Conservation (phyloP, 2,797 vertebrate species). For the Anguilla marmorata region DNA sequence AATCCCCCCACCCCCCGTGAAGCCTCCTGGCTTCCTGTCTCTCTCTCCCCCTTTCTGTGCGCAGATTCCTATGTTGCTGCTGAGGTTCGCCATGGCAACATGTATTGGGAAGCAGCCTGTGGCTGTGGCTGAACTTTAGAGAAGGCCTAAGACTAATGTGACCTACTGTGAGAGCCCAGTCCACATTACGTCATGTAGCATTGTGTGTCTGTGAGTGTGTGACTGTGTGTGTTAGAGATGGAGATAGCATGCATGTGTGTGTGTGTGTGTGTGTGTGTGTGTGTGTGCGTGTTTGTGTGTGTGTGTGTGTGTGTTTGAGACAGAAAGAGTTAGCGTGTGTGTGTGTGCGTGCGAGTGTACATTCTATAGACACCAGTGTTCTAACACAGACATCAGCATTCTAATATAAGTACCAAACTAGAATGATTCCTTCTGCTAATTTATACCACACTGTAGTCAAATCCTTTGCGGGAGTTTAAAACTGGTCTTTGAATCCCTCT, state of each 20-base stretch:
- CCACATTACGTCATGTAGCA: conserved; percentile 8
- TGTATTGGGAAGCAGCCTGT: conserved; percentile 10
- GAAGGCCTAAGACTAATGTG: not conserved
- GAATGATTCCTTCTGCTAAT: not conserved
- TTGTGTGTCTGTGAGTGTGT: not conserved
- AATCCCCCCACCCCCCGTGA: not conserved
- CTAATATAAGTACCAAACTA: not conserved
- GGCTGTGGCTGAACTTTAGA: conserved; percentile 13
- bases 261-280: not conserved
- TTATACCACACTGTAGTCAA: not conserved
- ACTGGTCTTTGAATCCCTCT: conserved; percentile 16
- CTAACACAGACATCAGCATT: not conserved
- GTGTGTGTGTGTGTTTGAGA: no score
- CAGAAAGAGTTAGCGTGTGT: no score
- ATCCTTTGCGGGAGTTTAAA: not conserved
- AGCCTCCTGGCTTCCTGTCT: not conserved
- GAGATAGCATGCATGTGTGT: not conserved
- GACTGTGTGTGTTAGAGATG: not conserved
- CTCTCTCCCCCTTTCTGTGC: conserved; percentile 13
- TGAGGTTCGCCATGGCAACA: conserved; percentile 31
- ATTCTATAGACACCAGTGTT: not conserved
- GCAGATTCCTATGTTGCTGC: conserved; percentile 23
- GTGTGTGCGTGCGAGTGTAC: not conserved
- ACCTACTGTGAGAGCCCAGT: not conserved
- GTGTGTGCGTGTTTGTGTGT: no score